Evolutionary conservation across 2,797 vertebrate genomes (phyloP).

Genomic region (Oophaga sylvatica): DNA sequence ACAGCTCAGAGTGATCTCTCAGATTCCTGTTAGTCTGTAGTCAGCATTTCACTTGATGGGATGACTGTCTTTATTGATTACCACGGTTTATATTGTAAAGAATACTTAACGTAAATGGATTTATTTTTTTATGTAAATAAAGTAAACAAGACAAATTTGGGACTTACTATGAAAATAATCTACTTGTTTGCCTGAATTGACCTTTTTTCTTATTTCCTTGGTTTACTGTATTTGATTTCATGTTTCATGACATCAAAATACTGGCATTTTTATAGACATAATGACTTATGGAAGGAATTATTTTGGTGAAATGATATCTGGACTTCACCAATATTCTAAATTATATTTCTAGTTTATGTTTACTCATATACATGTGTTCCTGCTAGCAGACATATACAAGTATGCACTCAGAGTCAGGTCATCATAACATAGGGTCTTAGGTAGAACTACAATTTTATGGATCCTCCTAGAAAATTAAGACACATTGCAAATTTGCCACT

Average conservation of each 20-base stretch:
- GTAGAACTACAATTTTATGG: not conserved
- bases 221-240: conserved; percentile 8
- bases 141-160: conserved; percentile 13
- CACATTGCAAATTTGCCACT: not conserved
- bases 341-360: not conserved
- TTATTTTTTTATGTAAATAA: conserved; percentile 13
- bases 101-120: not conserved
- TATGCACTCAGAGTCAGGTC: not conserved
- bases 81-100: conserved; percentile 3
- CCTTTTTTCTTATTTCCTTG: conserved; percentile 2
- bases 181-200: not conserved
- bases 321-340: not conserved
- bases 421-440: not conserved
- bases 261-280: not conserved
- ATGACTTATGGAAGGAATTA: not conserved
- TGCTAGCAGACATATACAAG: not conserved
- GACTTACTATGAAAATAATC: not conserved
- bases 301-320: not conserved
- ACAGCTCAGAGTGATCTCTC: not conserved
- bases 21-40: not conserved
- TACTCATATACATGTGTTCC: not conserved
- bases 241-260: not conserved
- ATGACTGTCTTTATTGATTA: conserved; percentile 31
- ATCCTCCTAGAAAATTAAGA: not conserved
- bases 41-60: conserved; percentile 26